Conservation (phyloP, 2,797 vertebrate species). For the Nannoperca australis region DNA sequence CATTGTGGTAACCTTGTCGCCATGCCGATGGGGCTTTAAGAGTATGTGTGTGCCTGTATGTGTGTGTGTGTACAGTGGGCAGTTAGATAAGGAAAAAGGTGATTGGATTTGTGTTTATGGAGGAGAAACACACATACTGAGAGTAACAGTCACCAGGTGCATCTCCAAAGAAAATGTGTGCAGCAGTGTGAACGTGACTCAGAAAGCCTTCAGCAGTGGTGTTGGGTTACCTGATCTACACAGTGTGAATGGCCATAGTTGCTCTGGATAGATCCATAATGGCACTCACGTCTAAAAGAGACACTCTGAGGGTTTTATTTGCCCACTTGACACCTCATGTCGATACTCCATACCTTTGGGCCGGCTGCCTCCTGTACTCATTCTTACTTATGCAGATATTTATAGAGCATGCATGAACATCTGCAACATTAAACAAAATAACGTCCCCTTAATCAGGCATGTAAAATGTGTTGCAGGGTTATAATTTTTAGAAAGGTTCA, state of each 20-base stretch:
- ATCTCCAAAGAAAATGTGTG: constrained; percentile 44
- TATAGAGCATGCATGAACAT: constrained; percentile 34
- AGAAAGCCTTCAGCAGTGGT: constrained; percentile 76
- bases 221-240: constrained; percentile 58
- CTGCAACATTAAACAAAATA: constrained; percentile 29
- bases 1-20: constrained; percentile 67
- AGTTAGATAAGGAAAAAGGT: constrained; percentile 26
- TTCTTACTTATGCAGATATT: constrained; percentile 53
- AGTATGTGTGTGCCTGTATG: constrained; percentile 15
- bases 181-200: constrained; percentile 70
- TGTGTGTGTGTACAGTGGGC: constrained; percentile 9
- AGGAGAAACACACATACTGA: constrained; percentile 12
- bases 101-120: constrained; percentile 47
- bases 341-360: constrained; percentile 46
- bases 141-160: constrained; percentile 54
- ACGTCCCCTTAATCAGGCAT: constrained; percentile 31
- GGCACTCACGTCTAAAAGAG: constrained; percentile 60
- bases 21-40: constrained; percentile 65
- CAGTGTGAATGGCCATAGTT: constrained; percentile 65
- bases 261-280: constrained; percentile 71
- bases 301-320: constrained; percentile 70
- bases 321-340: constrained; percentile 64
- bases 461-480: constrained; percentile 26
- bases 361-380: constrained; percentile 33
- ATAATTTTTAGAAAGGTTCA: constrained; percentile 20